Evolutionary conservation across 2,797 vertebrate genomes (phyloP).

Genomic region (Sebastes matsubarae): DNA sequence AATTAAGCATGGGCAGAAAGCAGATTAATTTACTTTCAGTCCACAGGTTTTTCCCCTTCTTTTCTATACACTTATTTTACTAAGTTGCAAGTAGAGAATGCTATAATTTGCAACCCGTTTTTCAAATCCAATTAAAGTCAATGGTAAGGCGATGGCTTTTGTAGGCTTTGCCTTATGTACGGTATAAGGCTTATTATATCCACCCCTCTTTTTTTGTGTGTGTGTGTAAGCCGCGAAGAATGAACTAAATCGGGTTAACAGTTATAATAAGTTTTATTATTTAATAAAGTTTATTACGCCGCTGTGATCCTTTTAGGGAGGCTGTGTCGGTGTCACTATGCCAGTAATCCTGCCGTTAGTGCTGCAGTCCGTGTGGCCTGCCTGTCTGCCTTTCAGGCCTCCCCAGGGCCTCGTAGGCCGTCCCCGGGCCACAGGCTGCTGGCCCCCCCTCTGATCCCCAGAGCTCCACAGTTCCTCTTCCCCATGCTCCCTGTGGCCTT

Average conservation of each 20-base stretch:
- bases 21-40: conserved; percentile 99
- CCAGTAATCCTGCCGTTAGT: conserved; percentile 94
- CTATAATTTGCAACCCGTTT: conserved; percentile 99
- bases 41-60: conserved; percentile 87
- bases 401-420: conserved; percentile 77
- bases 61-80: conserved; percentile 90
- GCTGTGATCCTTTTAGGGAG: conserved; percentile 99
- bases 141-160: conserved; percentile 97
- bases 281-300: conserved; percentile 99
- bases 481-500: conserved; percentile 58
- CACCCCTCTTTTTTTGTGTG: conserved; percentile 92
- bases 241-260: conserved; percentile 99
- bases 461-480: conserved; percentile 67
- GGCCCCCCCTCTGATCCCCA: conserved; percentile 71
- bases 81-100: conserved; percentile 99
- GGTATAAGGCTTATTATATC: conserved; percentile 99
- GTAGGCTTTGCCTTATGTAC: conserved; percentile 99
- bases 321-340: conserved; percentile 93
- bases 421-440: conserved; percentile 72
- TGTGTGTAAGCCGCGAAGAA: conserved; percentile 99
- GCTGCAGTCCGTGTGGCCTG: conserved; percentile 88
- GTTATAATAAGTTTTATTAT: conserved; percentile 99
- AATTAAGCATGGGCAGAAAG: conserved; percentile 99
- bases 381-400: conserved; percentile 80
- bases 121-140: conserved; percentile 99